A percentile compares a stretch with the other conserved stretches of the same genome.
Conservation (phyloP, 1,140 invertebrate genomes). For the Eciton burchellii region DNA sequence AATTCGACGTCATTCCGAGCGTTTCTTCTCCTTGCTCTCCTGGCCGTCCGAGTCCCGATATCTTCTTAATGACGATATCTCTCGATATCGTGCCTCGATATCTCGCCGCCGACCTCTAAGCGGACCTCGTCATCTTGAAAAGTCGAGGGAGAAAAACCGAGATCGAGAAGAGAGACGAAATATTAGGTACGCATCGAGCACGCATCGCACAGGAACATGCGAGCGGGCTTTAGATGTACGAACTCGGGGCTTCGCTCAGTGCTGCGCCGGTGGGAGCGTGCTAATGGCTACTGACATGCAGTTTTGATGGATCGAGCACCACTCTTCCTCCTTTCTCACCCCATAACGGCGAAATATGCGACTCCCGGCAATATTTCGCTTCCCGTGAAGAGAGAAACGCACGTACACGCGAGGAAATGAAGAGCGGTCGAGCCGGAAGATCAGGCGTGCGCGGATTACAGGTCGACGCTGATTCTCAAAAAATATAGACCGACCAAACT, state of each 20-base stretch:
- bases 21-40: too few relatives aligned
- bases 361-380: slow-evolving; percentile 63
- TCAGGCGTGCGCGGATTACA: background rate
- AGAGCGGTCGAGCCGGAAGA: slow-evolving; percentile 18
- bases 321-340: slow-evolving; percentile 80
- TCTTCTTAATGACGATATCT: too few relatives aligned
- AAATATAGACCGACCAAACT: slow-evolving; percentile 1
- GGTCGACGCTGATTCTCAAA: background rate
- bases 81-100: background rate
- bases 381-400: slow-evolving; percentile 67
- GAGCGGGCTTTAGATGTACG: slow-evolving; percentile 39
- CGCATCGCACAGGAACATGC: slow-evolving; percentile 60
- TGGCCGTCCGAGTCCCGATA: too few relatives aligned
- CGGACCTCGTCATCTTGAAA: background rate
- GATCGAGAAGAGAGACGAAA: slow-evolving; percentile 49
- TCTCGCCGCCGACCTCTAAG: too few relatives aligned
- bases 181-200: slow-evolving; percentile 62
- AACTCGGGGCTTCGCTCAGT: slow-evolving; percentile 58
- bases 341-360: slow-evolving; percentile 72
- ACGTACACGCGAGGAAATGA: slow-evolving; percentile 36
- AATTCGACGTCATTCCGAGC: too few relatives aligned
- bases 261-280: slow-evolving; percentile 84
- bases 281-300: slow-evolving; percentile 88
- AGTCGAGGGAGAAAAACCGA: background rate
- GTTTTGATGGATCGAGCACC: slow-evolving; percentile 87